phyloP scores from a whole-genome alignment of 2,113 vertebrate species.

The Colinus virginianus region DNA sequence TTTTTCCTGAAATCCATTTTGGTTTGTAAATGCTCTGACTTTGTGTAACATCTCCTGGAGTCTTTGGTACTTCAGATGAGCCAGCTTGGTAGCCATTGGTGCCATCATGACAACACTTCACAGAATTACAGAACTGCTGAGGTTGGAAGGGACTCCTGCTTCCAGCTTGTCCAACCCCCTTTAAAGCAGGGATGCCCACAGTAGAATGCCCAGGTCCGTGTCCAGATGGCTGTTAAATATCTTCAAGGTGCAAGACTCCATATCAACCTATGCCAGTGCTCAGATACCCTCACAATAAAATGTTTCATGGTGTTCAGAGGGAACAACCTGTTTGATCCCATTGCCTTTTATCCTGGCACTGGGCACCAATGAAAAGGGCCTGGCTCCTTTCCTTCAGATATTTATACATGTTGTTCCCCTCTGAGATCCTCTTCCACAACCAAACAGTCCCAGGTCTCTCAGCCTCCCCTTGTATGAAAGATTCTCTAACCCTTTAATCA shows the following conservation, averaged over 20 bases:
- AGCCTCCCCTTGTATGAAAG: not conserved
- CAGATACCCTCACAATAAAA: not conserved
- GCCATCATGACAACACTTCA: not conserved
- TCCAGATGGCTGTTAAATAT: not conserved
- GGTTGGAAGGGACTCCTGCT: not conserved
- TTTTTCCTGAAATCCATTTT: not conserved
- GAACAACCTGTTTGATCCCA: not conserved
- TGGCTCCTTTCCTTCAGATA: not conserved
- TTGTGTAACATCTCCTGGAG: not conserved
- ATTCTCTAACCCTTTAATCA: not conserved
- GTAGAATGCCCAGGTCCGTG: not conserved
- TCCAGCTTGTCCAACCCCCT: rapidly evolving
- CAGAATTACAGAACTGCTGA: not conserved
- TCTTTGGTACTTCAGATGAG: not conserved
- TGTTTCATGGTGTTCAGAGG: not conserved
- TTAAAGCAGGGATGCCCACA: not conserved
- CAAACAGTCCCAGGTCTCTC: not conserved
- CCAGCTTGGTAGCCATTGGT: not conserved
- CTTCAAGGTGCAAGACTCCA: not conserved
- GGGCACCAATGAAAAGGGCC: not conserved
- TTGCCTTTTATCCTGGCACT: not conserved
- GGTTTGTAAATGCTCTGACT: not conserved
- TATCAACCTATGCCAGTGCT: not conserved
- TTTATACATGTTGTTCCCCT: not conserved
- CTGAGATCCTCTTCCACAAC: not conserved